Evolutionary conservation across 2,113 vertebrate species (phyloP).

Genomic region (Corythoichthys haematopterus): DNA sequence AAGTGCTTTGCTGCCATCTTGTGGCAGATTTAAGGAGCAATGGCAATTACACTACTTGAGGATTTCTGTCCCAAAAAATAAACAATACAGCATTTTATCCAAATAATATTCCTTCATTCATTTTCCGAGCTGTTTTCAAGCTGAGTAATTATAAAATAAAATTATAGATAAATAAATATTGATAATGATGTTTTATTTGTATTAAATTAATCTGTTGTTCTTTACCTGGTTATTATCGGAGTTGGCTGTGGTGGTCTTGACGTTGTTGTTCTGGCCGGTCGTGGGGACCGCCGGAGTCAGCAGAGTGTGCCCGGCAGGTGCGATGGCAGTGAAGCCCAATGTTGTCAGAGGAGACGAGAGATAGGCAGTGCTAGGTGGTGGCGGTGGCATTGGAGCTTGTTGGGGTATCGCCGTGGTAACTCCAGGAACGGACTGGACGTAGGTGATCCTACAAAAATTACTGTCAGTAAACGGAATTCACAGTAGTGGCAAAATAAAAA

Average conservation of each 20-base stretch:
- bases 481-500: constrained; percentile 1
- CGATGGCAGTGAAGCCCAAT: constrained; percentile 81
- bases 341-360: constrained; percentile 68
- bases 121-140: no score
- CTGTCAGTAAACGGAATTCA: no score
- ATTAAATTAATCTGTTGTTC: neutral
- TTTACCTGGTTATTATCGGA: constrained; percentile 55
- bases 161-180: no score
- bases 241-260: constrained; percentile 35
- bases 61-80: no score
- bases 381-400: constrained; percentile 61
- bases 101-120: no score
- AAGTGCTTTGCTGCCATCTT: neutral
- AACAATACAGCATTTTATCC: no score
- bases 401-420: constrained; percentile 62
- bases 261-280: constrained; percentile 71
- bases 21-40: neutral
- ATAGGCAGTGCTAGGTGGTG: constrained; percentile 60
- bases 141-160: no score
- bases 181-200: no score
- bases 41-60: no score
- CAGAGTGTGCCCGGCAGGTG: constrained; percentile 75
- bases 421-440: constrained; percentile 79
- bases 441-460: constrained; percentile 75
- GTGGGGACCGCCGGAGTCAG: constrained; percentile 72